Evolutionary conservation across 1,140 invertebrate species (phyloP).

Genomic region (Mycetomoellerius zeteki): DNA sequence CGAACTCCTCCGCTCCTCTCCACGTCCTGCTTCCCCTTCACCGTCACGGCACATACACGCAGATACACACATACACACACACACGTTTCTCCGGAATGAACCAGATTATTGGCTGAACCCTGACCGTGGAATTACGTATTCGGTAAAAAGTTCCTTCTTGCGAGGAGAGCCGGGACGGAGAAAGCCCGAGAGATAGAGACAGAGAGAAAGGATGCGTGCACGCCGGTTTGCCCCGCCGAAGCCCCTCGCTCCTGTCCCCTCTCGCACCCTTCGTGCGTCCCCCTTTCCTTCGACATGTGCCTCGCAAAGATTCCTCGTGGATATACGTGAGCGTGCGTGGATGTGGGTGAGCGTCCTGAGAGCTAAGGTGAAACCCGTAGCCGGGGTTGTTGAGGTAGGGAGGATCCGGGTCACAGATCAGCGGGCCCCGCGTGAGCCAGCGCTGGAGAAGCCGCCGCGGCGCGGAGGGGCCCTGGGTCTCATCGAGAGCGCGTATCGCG

Average conservation of each 20-base stretch:
- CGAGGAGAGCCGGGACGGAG: constrained; percentile 50
- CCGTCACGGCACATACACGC: constrained; percentile 35
- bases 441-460: constrained; percentile 78
- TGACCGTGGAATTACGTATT: constrained; percentile 83
- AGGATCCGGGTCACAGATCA: constrained; percentile 88
- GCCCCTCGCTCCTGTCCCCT: not conserved
- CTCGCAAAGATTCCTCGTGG: constrained; percentile 53
- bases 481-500: constrained; percentile 86
- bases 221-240: constrained; percentile 36
- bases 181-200: constrained; percentile 37
- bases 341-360: constrained; percentile 70
- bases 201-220: constrained; percentile 56
- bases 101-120: constrained; percentile 84
- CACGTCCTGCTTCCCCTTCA: constrained; percentile 14
- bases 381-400: constrained; percentile 83
- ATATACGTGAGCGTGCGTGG: constrained; percentile 35
- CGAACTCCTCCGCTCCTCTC: constrained; percentile 43
- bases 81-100: constrained; percentile 73
- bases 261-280: constrained; percentile 5
- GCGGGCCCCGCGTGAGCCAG: constrained; percentile 80
- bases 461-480: constrained; percentile 73
- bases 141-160: constrained; percentile 77
- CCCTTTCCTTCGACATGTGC: constrained; percentile 23
- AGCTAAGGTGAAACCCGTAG: constrained; percentile 75
- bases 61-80: not conserved